These are phyloP conservation scores for Isurus oxyrinchus DNA, from an alignment of 2,113 vertebrate genomes.

Conservation along the genomic window DNA sequence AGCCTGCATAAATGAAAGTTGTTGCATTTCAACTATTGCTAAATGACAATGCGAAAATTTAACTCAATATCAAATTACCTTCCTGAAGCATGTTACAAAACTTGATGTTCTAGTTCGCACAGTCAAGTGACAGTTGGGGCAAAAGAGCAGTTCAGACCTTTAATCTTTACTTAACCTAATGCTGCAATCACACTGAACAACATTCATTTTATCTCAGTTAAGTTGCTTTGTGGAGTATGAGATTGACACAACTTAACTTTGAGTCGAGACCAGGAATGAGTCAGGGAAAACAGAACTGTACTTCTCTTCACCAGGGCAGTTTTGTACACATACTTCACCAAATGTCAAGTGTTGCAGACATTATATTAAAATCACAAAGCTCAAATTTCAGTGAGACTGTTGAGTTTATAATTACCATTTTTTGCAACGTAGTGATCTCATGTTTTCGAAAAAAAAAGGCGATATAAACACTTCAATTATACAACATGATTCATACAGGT, in stretches of 20 bases:
- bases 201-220: background rate
- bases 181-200: background rate
- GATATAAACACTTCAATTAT: background rate
- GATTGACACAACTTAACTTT: background rate
- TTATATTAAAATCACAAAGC: background rate
- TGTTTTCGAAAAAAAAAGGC: background rate
- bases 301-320: background rate
- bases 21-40: background rate
- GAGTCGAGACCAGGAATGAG: background rate
- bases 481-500: background rate
- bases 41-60: background rate
- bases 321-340: background rate
- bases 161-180: background rate
- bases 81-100: background rate
- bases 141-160: background rate
- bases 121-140: background rate
- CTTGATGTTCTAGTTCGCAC: background rate
- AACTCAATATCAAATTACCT: constrained; percentile 5
- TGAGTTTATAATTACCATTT: background rate
- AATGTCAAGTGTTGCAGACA: background rate
- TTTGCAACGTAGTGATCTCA: background rate
- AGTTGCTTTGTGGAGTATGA: background rate
- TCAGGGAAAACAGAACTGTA: background rate
- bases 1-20: background rate
- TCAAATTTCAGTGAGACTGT: background rate